These are phyloP conservation scores for Halotydeus destructor DNA, from an alignment of 1,140 invertebrate species.

Conservation along the genomic window DNA sequence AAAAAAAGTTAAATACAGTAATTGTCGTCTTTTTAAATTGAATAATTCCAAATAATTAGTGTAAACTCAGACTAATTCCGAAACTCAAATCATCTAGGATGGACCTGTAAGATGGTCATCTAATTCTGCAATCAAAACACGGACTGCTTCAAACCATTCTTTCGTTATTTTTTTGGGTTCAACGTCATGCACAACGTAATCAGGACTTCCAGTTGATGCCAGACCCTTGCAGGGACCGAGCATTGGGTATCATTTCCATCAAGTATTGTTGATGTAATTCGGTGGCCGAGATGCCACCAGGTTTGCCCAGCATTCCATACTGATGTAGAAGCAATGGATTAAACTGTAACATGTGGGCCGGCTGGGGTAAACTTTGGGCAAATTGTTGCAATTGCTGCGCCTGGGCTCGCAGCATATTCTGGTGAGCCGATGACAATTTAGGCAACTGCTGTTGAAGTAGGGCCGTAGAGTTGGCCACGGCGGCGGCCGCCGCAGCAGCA, in stretches of 20 bases:
- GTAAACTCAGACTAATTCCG: neutral
- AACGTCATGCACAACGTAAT: no score
- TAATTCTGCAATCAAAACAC: no score
- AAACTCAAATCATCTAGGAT: no score
- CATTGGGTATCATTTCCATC: slow-evolving; percentile 76
- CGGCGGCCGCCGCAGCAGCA: slow-evolving; percentile 25
- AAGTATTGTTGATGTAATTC: slow-evolving; percentile 86
- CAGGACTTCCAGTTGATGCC: slow-evolving; percentile 22
- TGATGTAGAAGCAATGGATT: slow-evolving; percentile 15
- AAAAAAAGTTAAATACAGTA: no score
- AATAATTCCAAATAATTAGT: neutral
- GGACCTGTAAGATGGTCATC: no score
- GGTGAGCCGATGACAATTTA: slow-evolving; percentile 17
- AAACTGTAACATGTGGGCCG: slow-evolving; percentile 17
- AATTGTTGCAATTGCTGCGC: slow-evolving; percentile 27
- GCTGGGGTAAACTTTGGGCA: slow-evolving; percentile 18
- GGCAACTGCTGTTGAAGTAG: slow-evolving; percentile 19
- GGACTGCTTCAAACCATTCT: no score
- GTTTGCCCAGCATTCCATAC: slow-evolving; percentile 15
- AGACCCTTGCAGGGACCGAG: slow-evolving; percentile 20
- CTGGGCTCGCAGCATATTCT: slow-evolving; percentile 21
- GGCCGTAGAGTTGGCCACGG: slow-evolving; percentile 27
- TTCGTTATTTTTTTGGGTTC: no score
- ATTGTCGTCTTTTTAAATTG: neutral
- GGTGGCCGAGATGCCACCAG: slow-evolving; percentile 19